Base-by-base conservation (phyloP, 2,888 invertebrate genomes). In the Sclerodermus sp. region DNA sequence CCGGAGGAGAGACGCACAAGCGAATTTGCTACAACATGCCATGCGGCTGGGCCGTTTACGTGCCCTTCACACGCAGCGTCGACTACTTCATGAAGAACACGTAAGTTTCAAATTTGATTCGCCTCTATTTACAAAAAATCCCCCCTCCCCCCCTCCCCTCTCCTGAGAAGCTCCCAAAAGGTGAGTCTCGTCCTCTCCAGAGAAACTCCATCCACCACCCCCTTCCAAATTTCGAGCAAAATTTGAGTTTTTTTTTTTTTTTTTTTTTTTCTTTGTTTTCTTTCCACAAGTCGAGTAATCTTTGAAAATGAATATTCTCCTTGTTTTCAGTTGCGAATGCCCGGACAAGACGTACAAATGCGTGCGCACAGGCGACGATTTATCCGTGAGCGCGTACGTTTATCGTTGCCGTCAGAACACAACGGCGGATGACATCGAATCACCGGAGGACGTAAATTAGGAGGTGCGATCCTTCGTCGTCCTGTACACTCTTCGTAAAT, bases 21-120 rank as follows among this genome's bases (percentile, higher is more conserved):
- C 34, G 34, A 58, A 51, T 54, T 17, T 79, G 79, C 57, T 68
- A 72, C 47, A 65, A 53, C 23, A 70, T 63, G 43, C 32, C 85
- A 1, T 86, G 86, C 60, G 85, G 85, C 38, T 86, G 85, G 85
- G 83, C 82, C 23, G 81, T 85, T 1, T 86, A 86, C 66, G 72
- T 79, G 36, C 79, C 81, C 23, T 75, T 78, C 58, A 79, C 79
- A 1, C 78, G 85, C 45, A 70, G 71, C 34, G 67, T 82, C 17
- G 79, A 82, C 39, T 82, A 82, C 68, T 85, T 82, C 71, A 82
- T 85, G 79, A 80, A 78, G 64, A 85, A 85, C 68, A 81, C 80
- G 85, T 85, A 77, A 83, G 83, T 79, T 2, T n/a, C n/a, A n/a
- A n/a, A n/a, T n/a, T n/a, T n/a, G n/a, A n/a, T n/a, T n/a, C n/a